phyloP scores from a whole-genome alignment of 2,888 invertebrate species.

The Cacoxenus indagator region DNA sequence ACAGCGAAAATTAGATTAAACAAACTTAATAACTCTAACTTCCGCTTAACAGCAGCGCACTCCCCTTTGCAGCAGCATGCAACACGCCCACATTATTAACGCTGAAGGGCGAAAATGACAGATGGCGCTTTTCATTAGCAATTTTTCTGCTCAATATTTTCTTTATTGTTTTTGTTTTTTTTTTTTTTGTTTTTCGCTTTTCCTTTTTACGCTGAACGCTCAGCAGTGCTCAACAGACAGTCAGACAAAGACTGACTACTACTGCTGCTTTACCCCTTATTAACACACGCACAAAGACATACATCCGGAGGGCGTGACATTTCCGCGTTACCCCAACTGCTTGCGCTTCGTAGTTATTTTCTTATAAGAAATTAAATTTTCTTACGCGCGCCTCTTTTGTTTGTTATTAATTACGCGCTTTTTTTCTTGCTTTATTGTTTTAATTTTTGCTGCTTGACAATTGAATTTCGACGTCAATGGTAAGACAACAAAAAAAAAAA shows the following conservation, averaged over 20 bases:
- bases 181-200: constrained; percentile 15
- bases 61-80: background rate
- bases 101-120: background rate
- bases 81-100: constrained; percentile 9
- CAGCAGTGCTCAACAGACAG: too few species aligned
- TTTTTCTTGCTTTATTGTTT: constrained; percentile 40
- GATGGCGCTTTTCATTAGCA: constrained; percentile 8
- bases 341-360: background rate
- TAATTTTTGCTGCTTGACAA: constrained; percentile 41
- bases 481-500: background rate
- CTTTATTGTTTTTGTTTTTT: constrained; percentile 21
- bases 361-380: constrained; percentile 44
- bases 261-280: constrained; percentile 40
- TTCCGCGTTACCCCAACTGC: constrained; percentile 36
- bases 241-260: background rate
- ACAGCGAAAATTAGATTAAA: background rate
- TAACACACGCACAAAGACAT: too few species aligned
- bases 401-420: constrained; percentile 56
- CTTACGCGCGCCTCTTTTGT: constrained; percentile 39
- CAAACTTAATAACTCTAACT: background rate
- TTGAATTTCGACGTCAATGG: constrained; percentile 38
- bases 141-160: constrained; percentile 7
- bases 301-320: constrained; percentile 54
- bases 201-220: too few species aligned
- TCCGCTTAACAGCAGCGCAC: background rate